These are phyloP conservation scores for Paguma larvata DNA, from an alignment of 2,797 vertebrate species.

Conservation along the genomic window DNA sequence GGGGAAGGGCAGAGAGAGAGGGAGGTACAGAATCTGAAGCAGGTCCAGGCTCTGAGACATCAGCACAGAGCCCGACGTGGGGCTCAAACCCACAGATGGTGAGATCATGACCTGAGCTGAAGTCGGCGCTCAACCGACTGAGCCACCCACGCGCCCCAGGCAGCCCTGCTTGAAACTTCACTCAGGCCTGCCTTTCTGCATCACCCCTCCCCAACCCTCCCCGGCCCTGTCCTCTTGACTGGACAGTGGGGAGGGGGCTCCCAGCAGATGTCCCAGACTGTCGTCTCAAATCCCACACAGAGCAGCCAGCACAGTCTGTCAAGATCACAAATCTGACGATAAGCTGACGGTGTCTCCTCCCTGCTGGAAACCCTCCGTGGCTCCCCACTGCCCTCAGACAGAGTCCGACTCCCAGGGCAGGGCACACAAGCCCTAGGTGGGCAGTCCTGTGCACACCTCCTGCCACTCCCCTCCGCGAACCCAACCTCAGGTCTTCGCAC, in stretches of 20 bases:
- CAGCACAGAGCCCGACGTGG: no score
- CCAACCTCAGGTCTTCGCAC: rapidly evolving
- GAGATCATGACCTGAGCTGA: no score
- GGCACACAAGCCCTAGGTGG: neutral
- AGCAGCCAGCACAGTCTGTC: neutral
- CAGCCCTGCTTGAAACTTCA: neutral
- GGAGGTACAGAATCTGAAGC: no score
- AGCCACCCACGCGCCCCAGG: no score
- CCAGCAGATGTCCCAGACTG: neutral
- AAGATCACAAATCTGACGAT: neutral
- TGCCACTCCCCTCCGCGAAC: no score
- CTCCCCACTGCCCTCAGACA: neutral
- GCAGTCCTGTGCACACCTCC: rapidly evolving
- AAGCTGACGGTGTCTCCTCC: neutral
- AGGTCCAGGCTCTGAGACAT: no score
- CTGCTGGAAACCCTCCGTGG: no score
- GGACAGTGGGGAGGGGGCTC: neutral
- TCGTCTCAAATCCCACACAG: neutral
- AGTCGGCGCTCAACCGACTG: no score
- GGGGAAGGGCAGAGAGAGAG: no score
- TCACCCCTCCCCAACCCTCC: neutral
- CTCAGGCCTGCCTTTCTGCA: neutral
- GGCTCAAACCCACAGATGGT: no score
- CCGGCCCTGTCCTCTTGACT: neutral
- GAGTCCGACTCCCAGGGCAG: neutral